Base-by-base conservation (phyloP, 2,113 vertebrate species). In the Cyprinodon tularosa region DNA sequence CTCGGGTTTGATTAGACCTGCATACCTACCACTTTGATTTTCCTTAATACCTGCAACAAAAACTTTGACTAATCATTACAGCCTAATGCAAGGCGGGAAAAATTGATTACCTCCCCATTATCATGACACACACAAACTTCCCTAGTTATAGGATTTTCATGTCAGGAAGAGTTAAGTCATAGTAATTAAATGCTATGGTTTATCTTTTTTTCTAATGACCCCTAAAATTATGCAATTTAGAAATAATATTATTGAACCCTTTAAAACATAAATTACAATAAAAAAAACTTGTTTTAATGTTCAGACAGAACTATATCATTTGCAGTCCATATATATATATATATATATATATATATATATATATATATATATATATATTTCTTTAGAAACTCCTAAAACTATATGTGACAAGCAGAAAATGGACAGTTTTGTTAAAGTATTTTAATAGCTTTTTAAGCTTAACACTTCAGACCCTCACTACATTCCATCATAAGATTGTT, bases 91-190 rank as follows among this genome's bases (percentile, higher is more conserved):
- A 87, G 68, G 72, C 75, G 79, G 82, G 62, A 60, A 74, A 84
- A 90, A 91, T 88, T 83, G 48, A 87, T 90, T 81, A 75, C 68
- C 78, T 80, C 66, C 68, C 77, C 78, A 66, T 20, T 60, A 71
- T 83, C 70, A 74, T 72, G 66, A 61, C 17, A 38, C 0, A 63
- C 40, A 37, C 12, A 57, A 53, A 29, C 37, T 78, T 71, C n/a
- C 39, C 53, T 60, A 62, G 63, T 68, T 67, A 66, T 69, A 80
- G 44, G 71, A 38, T 71, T 10, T 67, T 42, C 66, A 42, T 69
- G 57, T 66, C 67, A 69, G 39, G 17, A 74, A 76, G 62, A 78
- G 83, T 74, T 7, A 0, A 38, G 80, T 84, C 79, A 81, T 63
- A 64, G 61, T 76, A 81, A 86, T 82, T 68, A 50, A 76, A 84